Conservation (phyloP, 2,888 invertebrate species). For the Tetheella fluctuosa region DNA sequence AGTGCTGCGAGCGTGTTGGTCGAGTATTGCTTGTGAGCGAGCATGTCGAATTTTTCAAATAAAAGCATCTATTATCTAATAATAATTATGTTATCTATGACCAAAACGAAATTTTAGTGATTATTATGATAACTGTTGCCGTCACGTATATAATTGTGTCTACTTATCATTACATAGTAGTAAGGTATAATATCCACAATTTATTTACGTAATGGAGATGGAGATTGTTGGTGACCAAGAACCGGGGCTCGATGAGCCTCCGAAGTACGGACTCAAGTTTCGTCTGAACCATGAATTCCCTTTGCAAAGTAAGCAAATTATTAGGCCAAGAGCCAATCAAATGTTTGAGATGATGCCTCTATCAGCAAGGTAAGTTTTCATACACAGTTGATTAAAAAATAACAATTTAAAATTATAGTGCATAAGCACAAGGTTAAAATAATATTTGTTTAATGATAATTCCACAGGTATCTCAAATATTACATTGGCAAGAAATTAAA, state of each 20-base stretch:
- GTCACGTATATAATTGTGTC: background rate
- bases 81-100: background rate
- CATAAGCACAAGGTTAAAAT: background rate
- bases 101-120: background rate
- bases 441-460: background rate
- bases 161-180: background rate
- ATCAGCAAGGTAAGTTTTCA: slow-evolving; percentile 85
- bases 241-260: slow-evolving; percentile 63
- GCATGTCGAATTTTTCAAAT: background rate
- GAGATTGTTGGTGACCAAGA: slow-evolving; percentile 44
- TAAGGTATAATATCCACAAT: slow-evolving; percentile 8
- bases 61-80: background rate
- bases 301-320: slow-evolving; percentile 87
- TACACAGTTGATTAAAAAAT: background rate
- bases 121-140: background rate
- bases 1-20: no score
- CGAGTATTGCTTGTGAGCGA: no score
- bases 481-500: slow-evolving; percentile 86
- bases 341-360: slow-evolving; percentile 88
- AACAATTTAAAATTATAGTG: no score
- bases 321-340: slow-evolving; percentile 87
- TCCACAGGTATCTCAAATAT: slow-evolving; percentile 88
- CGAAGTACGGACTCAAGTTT: slow-evolving; percentile 89
- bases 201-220: slow-evolving; percentile 39
- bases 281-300: slow-evolving; percentile 90